These are phyloP conservation scores for Rugalucina vietnamica DNA, from an alignment of 2,888 invertebrate genomes.

Conservation along the genomic window DNA sequence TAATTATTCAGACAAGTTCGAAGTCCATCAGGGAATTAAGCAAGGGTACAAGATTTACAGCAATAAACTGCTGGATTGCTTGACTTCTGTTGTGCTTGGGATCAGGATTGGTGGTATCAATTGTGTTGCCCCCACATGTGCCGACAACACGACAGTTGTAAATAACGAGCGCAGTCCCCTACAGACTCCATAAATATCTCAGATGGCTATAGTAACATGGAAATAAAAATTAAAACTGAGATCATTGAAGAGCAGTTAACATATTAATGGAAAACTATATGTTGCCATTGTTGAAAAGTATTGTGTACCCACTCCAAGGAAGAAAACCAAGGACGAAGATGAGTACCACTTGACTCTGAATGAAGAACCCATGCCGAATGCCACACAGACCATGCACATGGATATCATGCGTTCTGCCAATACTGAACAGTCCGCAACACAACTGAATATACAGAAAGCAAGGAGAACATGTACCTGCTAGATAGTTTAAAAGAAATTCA, in stretches of 20 bases:
- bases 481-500: too few species aligned
- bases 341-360: not conserved
- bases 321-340: not conserved
- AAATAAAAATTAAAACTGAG: too few species aligned
- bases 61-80: conserved; percentile 15
- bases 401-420: not conserved
- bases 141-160: not conserved
- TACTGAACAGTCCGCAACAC: not conserved
- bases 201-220: not conserved
- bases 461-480: too few species aligned
- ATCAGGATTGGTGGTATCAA: not conserved
- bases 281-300: not conserved
- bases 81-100: not conserved
- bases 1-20: not conserved
- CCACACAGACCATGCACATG: not conserved
- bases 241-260: too few species aligned
- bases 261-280: not conserved
- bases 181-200: not conserved
- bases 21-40: conserved; percentile 9
- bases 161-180: not conserved
- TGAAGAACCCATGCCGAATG: not conserved
- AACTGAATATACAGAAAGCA: conserved; percentile 1
- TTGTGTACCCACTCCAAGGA: not conserved
- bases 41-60: conserved; percentile 28
- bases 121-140: not conserved